Evolutionary conservation across 2,113 vertebrate species (phyloP).

Genomic region (Orycteropus afer): DNA sequence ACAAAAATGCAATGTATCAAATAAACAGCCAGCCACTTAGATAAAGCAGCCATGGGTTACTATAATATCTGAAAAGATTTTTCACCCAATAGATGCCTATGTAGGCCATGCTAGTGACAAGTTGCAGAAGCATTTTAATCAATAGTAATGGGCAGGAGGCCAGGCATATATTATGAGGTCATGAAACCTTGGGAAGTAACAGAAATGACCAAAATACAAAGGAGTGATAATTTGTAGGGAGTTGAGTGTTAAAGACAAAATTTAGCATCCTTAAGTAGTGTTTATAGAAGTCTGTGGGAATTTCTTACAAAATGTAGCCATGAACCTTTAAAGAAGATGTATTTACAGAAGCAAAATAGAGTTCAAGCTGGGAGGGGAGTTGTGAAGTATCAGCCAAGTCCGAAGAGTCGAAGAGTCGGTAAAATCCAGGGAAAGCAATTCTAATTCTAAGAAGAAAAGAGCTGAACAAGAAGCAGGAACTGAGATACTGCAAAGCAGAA

Average conservation of each 20-base stretch:
- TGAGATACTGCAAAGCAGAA: neutral
- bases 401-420: neutral
- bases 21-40: constrained; percentile 32
- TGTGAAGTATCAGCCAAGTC: neutral
- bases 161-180: neutral
- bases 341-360: neutral
- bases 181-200: neutral
- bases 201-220: constrained; percentile 4
- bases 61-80: neutral
- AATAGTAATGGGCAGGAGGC: neutral
- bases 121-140: constrained; percentile 30
- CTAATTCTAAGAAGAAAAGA: neutral
- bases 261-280: neutral
- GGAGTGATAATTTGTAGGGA: neutral
- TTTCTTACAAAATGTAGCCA: neutral
- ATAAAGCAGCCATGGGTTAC: constrained; percentile 37
- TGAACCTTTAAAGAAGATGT: neutral
- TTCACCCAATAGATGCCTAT: neutral
- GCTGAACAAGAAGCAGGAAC: neutral
- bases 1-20: constrained; percentile 33
- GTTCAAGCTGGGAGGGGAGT: neutral
- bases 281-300: neutral
- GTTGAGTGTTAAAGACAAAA: neutral
- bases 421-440: neutral
- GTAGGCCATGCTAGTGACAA: neutral